These are phyloP conservation scores for Myocastor coypus DNA, from an alignment of 2,113 vertebrate genomes.

Conservation along the genomic window DNA sequence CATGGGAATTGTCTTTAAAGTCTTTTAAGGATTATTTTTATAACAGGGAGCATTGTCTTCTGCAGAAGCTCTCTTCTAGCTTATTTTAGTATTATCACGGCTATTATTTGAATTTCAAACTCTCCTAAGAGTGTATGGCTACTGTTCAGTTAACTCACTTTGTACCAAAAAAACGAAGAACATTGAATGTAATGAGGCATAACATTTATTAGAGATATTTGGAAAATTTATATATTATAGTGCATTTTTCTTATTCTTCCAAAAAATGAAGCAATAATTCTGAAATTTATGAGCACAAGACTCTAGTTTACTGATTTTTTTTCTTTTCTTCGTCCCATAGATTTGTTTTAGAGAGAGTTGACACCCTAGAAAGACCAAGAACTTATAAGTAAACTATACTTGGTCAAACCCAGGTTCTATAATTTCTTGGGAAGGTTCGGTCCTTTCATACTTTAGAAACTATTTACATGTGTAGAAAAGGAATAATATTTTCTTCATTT, in stretches of 20 bases:
- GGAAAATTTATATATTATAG: neutral
- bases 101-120: slow-evolving; percentile 30
- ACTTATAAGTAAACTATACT: neutral
- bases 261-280: slow-evolving; percentile 14
- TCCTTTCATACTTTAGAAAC: neutral
- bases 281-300: neutral
- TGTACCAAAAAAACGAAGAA: slow-evolving; percentile 24
- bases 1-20: slow-evolving; percentile 2
- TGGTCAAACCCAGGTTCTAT: slow-evolving; percentile 4
- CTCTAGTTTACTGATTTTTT: neutral
- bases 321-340: neutral
- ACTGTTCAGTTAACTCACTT: neutral
- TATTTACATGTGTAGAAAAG: neutral
- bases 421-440: slow-evolving; percentile 1
- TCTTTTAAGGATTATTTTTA: slow-evolving; percentile 23
- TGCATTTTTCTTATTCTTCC: neutral
- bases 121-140: neutral
- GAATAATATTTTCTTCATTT: neutral
- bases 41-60: neutral
- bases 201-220: neutral
- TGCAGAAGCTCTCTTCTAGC: neutral
- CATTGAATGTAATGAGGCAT: neutral
- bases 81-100: slow-evolving; percentile 5
- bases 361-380: neutral
- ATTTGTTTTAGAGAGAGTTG: slow-evolving; percentile 41